phyloP scores from a whole-genome alignment of 2,797 vertebrate genomes.

The Anisognathus igniventris region DNA sequence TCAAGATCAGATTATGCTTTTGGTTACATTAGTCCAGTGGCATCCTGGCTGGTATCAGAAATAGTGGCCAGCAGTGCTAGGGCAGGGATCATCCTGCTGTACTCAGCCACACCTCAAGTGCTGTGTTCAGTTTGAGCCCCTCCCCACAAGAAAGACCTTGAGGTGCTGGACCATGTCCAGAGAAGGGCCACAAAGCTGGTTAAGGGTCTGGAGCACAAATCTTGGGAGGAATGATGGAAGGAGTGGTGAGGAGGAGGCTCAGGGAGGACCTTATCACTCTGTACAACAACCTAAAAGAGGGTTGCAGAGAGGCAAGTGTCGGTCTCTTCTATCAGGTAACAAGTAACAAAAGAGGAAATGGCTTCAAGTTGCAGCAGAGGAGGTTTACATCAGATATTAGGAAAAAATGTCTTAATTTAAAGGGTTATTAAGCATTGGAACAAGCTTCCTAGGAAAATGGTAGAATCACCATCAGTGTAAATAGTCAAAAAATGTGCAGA shows the following conservation, averaged over 20 bases:
- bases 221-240: accelerated
- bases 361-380: not conserved
- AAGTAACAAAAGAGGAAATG: not conserved
- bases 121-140: not conserved
- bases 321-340: not conserved
- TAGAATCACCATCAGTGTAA: not conserved
- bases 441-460: not conserved
- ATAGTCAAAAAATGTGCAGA: not conserved
- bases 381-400: not conserved
- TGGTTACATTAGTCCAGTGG: not conserved
- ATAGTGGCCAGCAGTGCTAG: not conserved
- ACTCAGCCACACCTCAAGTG: not conserved
- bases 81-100: accelerated
- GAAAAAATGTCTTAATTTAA: not conserved
- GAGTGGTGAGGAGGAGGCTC: not conserved
- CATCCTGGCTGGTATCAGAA: not conserved
- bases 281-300: not conserved
- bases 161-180: not conserved
- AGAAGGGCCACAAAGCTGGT: not conserved
- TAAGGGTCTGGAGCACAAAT: not conserved
- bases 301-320: accelerated
- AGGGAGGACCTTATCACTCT: not conserved
- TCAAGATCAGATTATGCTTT: not conserved
- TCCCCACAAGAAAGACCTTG: not conserved
- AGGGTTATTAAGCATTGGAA: not conserved